A percentile compares a stretch with the other conserved stretches of the same genome.
Evolutionary conservation across 37 sponge, comb jelly and placozoan species (phyloP).

Genomic region (Aplysina aerophoba): DNA sequence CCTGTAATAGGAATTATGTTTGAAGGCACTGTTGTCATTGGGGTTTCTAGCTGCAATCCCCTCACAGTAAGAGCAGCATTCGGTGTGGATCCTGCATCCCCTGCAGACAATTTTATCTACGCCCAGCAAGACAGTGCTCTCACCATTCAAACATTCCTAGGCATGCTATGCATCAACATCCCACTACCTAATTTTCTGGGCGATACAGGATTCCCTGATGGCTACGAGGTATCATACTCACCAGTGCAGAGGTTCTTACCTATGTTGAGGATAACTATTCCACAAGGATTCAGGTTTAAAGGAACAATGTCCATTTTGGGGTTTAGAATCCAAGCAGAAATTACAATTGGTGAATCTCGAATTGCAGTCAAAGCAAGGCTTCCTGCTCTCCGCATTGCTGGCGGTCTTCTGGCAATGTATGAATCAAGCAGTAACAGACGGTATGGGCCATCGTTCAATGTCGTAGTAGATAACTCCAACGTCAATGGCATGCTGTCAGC

Average conservation of each 20-base stretch:
- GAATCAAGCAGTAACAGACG: background rate
- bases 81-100: no score
- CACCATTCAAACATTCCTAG: background rate
- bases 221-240: constrained; percentile 2
- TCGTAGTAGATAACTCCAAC: background rate
- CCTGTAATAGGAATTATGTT: no score
- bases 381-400: background rate
- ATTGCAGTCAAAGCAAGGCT: background rate
- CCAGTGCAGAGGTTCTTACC: background rate
- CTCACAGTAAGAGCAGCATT: no score
- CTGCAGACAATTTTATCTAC: no score
- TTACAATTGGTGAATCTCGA: no score
- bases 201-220: constrained; percentile 1
- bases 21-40: no score
- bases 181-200: background rate
- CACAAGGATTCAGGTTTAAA: background rate
- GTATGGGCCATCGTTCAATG: background rate
- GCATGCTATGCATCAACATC: background rate
- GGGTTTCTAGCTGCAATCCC: no score
- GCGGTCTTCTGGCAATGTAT: background rate
- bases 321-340: no score
- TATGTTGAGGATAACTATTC: background rate
- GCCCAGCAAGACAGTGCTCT: background rate
- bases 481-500: background rate
- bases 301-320: background rate